Evolutionary conservation across 2,113 vertebrate genomes (phyloP), one percentile per base, ranked within the genome.

Genomic region (Gavia stellata): DNA sequence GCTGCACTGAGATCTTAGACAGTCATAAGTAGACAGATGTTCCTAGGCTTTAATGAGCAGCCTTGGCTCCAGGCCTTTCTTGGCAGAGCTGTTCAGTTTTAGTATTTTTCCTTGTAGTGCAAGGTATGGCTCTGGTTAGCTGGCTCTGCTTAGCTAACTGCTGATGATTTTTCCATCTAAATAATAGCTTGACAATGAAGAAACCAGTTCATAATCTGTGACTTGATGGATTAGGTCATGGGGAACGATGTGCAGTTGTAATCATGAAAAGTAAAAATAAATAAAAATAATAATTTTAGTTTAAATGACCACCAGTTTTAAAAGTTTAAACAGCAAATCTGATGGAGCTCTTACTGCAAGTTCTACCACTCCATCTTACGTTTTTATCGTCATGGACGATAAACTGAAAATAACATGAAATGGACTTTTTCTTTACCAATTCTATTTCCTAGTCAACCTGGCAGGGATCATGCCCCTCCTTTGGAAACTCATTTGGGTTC

Each of bases 141-240:
- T 94, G 68, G 65, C 81, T 95, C 50, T 96, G 78, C 87, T 96
- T 72, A 96, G 59, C 71, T 91, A 91, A 42, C 50, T 24, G 63
- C 17, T 81, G 83, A 50, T 92, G 82, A 74, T 65, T 90, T 97
- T 97, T 95, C 90, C 94, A 95, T 84, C 83, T 89, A 97, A 97
- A 86, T 94, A 94, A 96, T 59, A n/a, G 40, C 50, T 88, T 81
- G 67, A 97, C 93, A 97, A 86, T 73, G 91, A 85, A 96, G 71
- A 98, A 95, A 81, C 10, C 74, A 86, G 68, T 85, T 83, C 38
- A 94, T 65, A 89, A 79, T 90, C 45, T 92, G 53, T 36, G 72
- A 65, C 38, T 34, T 90, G 92, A 82, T 90, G 61, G 66, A 82
- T 94, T 96, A 91, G 59, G 50, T 97, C 47, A 81, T 29, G 40